These are phyloP conservation scores for Lasiurus cinereus DNA, from an alignment of 2,113 vertebrate species.

Conservation along the genomic window DNA sequence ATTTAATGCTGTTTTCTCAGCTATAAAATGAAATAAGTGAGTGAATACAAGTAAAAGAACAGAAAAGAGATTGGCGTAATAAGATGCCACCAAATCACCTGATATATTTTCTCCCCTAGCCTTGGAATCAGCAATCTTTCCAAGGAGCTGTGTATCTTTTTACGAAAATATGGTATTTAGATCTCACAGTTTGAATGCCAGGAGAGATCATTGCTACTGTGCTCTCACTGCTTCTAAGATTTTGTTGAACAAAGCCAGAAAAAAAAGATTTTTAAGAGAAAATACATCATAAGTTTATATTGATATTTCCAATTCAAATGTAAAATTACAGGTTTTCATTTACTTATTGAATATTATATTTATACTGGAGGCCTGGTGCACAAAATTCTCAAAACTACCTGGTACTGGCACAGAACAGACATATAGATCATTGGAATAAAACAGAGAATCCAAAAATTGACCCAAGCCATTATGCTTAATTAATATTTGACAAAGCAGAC, in stretches of 20 bases:
- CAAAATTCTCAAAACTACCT: too few relatives aligned
- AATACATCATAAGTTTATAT: background rate
- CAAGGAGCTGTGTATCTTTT: background rate
- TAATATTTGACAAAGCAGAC: too few relatives aligned
- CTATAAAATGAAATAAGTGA: background rate
- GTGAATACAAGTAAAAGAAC: background rate
- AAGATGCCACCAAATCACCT: background rate
- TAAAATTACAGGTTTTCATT: background rate
- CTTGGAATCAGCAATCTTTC: background rate
- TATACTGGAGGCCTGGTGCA: background rate
- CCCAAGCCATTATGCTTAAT: too few relatives aligned
- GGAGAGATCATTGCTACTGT: background rate
- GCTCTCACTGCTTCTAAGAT: background rate
- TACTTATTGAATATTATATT: conserved; percentile 24
- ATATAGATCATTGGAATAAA: too few relatives aligned
- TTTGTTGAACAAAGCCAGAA: background rate
- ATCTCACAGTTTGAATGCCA: background rate
- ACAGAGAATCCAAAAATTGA: too few relatives aligned
- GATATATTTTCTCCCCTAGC: background rate
- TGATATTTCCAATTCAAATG: background rate
- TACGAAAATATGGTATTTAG: background rate
- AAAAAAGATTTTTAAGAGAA: background rate
- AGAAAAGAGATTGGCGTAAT: background rate
- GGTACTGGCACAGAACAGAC: too few relatives aligned
- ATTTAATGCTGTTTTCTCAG: background rate